Evolutionary conservation across 2,797 vertebrate species (phyloP), one percentile per base, ranked within the genome.

Genomic region (Thalassophryne amazonica): DNA sequence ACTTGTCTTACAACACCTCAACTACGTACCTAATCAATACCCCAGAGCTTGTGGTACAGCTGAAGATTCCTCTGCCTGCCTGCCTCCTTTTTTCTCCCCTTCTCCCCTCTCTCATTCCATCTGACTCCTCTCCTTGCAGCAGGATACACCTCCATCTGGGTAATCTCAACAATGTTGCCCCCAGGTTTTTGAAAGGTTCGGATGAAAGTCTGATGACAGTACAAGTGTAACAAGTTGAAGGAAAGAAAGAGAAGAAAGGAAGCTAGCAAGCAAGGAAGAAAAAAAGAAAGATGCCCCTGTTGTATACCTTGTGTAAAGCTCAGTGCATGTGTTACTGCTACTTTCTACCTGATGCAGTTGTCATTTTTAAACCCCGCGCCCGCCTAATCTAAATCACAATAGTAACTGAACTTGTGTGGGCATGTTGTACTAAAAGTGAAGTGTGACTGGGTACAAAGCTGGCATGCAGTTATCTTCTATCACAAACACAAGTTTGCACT

Each of bases 161-260:
- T 59, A 55, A 53, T 58, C 3, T 51, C 45, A 72, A 58, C 58
- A 56, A 41, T 22, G 40, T 33, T 4, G 45, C 37, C 54, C 15
- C 48, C 42, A 16, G 57, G 63, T 79, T 82, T 88, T 71, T 80
- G 61, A 83, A 72, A 70, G 74, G 63, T 76, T 64, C 22, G 36
- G 84, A 89, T 90, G 63, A 89, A 90, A 89, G 88, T 73, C 62
- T 6, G 48, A 86, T 55, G 19, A 74, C 67, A 71, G 71, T n/a
- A 75, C 63, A 73, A 74, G 62, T 33, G 63, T 76, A 76, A 58
- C 43, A 47, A 38, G 60, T n/a, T 46, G 41, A 70, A 36, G 68
- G 56, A 61, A 47, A 41, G 39, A 48, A 24, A 43, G 51, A 41
- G 47, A 35, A 64, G 38, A 17, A 47, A 76, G 56, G 48, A 42